Conservation (phyloP, 2,797 vertebrate species). For the Alfaro cultratus region DNA sequence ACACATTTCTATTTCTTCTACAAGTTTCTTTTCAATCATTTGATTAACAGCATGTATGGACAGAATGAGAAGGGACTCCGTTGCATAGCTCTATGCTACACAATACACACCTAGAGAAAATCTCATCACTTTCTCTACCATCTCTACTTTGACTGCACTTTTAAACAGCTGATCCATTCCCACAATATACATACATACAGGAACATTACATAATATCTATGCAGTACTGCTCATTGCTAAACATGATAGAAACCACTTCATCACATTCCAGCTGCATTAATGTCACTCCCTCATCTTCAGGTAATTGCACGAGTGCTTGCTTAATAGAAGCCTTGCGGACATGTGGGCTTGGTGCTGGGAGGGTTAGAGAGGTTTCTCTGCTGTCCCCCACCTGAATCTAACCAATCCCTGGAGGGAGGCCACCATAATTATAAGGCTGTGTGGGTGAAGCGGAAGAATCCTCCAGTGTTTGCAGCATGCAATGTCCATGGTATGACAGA, state of each 20-base stretch:
- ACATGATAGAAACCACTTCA: constrained; percentile 52
- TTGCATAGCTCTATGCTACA: neutral
- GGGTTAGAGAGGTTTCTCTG: constrained; percentile 36
- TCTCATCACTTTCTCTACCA: neutral
- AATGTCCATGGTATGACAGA: constrained; percentile 31
- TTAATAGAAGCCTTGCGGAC: constrained; percentile 47
- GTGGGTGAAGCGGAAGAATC: constrained; percentile 43
- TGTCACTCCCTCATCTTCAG: constrained; percentile 16
- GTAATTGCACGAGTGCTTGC: constrained; percentile 9
- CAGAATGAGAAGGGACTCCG: neutral
- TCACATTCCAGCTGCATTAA: constrained; percentile 32
- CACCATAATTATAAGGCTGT: constrained; percentile 55
- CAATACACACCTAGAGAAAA: neutral
- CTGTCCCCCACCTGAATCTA: constrained; percentile 36
- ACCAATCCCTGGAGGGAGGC: constrained; percentile 24
- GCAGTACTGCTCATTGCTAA: constrained; percentile 26
- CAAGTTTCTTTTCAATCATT: neutral
- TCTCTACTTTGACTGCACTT: neutral
- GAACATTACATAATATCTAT: neutral
- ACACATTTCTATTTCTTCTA: neutral
- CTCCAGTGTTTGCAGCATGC: constrained; percentile 36
- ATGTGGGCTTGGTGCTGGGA: constrained; percentile 4
- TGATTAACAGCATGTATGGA: neutral
- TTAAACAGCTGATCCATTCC: neutral
- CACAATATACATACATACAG: no score